Evolutionary conservation across 2,113 vertebrate species (phyloP).

Genomic region (Mola mola): DNA sequence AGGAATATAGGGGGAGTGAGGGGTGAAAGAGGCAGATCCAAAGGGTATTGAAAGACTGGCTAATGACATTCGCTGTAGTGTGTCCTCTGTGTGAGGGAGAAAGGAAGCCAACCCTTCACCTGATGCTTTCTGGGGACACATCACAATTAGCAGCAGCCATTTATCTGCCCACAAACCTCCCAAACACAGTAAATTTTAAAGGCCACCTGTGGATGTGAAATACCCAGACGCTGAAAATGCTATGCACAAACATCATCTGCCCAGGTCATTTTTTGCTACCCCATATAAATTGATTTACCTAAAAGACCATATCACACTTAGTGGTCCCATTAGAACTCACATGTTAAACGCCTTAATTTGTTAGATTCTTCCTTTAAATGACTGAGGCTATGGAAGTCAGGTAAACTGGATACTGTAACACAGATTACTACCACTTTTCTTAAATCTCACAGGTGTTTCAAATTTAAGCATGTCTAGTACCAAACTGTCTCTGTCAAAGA

Average conservation of each 20-base stretch:
- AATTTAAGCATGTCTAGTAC: not conserved
- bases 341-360: no score
- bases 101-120: conserved; percentile 39
- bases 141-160: conserved; percentile 57
- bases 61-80: conserved; percentile 50
- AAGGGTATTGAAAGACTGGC: conserved; percentile 38
- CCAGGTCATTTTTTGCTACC: no score
- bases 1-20: not conserved
- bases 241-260: no score
- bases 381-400: no score
- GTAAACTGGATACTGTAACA: no score
- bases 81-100: conserved; percentile 51
- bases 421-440: not conserved
- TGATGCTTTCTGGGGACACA: conserved; percentile 64
- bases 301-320: no score
- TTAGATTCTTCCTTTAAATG: no score
- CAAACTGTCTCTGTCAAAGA: not conserved
- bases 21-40: conserved; percentile 50
- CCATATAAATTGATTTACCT: no score
- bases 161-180: conserved; percentile 36
- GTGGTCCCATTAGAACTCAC: conserved; percentile 9
- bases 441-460: not conserved
- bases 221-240: conserved; percentile 21
- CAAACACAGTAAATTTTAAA: conserved; percentile 40
- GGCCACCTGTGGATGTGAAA: conserved; percentile 44